Base-by-base conservation (phyloP, 1,140 invertebrate species). In the Drosophila sulfurigaster region DNA sequence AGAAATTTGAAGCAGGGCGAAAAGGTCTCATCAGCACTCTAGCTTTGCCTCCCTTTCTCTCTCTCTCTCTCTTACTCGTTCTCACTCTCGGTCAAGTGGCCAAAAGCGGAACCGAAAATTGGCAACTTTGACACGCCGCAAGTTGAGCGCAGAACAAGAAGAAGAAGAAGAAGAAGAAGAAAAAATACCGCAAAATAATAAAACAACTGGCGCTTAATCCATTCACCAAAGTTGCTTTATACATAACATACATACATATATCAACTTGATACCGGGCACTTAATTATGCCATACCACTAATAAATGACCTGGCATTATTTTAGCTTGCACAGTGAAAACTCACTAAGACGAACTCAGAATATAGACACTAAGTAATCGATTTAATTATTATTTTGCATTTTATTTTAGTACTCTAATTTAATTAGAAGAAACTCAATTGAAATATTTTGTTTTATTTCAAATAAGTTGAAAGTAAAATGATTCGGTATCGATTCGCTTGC, bases 41-140 rank as follows among this genome's bases (percentile, higher is more conserved):
- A 8, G 8, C 20, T 57, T 46, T 43, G 7, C 57, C 11, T 28
- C 25, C 2, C 25, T 28, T 11, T 25, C 25, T 8, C 4, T 11
- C 20, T 10, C 38, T 13, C 38, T 1, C 38, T 30, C 58, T 3
- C 45, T 28, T 20, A 4, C 57, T 57, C 54, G 25, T 57, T 60
- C 57, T 15, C 65, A 38, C 6, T 41, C 32, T 52, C 52, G 69
- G 45, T 58, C 52, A 46, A 64, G 68, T 66, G 54, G 51, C 43
- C 41, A 56, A 38, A 30, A 52, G 68, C 51, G 68, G 69, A 65
- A 72, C 60, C 38, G 7, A 8, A 25, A 57, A 72, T 48, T 46
- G 52, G 48, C 56, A 67, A 52, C 64, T 54, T 73, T 45, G 64
- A 59, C 54, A 73, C 63, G 70, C 69, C 46, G 52, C 60, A 15